Conservation (phyloP, 1,140 invertebrate genomes). For the Conus ventricosus region DNA sequence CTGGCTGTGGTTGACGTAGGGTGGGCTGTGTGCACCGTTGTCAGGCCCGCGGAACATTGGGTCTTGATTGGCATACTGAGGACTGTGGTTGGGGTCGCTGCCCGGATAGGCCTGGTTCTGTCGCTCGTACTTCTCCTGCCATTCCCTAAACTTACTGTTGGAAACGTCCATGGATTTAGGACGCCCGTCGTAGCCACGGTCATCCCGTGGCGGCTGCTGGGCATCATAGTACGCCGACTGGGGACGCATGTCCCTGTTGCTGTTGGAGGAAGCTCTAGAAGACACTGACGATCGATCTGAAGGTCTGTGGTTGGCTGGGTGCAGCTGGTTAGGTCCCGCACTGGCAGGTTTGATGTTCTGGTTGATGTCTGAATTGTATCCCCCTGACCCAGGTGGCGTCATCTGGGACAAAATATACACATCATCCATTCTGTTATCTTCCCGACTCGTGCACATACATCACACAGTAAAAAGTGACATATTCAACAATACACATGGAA, state of each 20-base stretch:
- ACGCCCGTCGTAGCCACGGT: constrained; percentile 38
- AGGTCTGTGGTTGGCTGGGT: constrained; percentile 34
- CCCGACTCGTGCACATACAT: no score
- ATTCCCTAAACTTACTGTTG: constrained; percentile 57
- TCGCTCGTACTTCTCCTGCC: constrained; percentile 60
- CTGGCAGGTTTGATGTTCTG: constrained; percentile 38
- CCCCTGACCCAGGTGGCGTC: constrained; percentile 32
- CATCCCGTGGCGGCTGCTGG: constrained; percentile 46
- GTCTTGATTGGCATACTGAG: constrained; percentile 33
- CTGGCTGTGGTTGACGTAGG: constrained; percentile 36
- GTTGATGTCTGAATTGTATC: constrained; percentile 33
- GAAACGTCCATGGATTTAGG: constrained; percentile 68
- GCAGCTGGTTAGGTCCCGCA: neutral
- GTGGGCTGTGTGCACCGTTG: constrained; percentile 21
- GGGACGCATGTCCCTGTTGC: constrained; percentile 60
- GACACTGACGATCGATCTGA: constrained; percentile 53
- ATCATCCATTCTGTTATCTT: no score
- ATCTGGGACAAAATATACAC: neutral
- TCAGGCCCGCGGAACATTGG: constrained; percentile 7
- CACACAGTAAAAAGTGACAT: no score
- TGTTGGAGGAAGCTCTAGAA: constrained; percentile 54
- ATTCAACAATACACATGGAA: no score
- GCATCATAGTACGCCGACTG: constrained; percentile 64
- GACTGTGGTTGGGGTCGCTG: constrained; percentile 32
- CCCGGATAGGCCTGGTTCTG: constrained; percentile 42